A percentile compares a stretch with the other conserved stretches of the same genome.
phyloP scores from a whole-genome alignment of 2,888 invertebrate species.

The Drosophila acutilabella region DNA sequence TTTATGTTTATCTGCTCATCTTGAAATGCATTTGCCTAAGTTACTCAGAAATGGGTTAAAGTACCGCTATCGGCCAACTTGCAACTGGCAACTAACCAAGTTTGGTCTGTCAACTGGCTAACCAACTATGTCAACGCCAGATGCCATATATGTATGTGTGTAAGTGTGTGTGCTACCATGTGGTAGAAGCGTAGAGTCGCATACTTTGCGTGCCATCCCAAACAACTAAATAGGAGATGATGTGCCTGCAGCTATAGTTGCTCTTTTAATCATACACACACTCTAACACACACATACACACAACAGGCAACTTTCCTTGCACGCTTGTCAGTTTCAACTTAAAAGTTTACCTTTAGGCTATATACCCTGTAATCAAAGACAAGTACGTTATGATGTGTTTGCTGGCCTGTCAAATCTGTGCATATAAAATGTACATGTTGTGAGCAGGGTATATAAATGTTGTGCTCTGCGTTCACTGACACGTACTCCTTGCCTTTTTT shows the following conservation, averaged over 20 bases:
- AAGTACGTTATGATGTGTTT: neutral
- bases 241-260: slow-evolving; percentile 30
- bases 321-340: slow-evolving; percentile 21
- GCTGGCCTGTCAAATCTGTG: neutral
- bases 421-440: neutral
- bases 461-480: neutral
- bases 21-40: neutral
- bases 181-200: slow-evolving; percentile 26
- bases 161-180: neutral
- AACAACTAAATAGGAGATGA: slow-evolving; percentile 46
- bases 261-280: slow-evolving; percentile 28
- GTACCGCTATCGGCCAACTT: slow-evolving; percentile 44
- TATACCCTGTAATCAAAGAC: neutral
- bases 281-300: neutral
- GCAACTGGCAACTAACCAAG: slow-evolving; percentile 41
- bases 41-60: slow-evolving; percentile 54
- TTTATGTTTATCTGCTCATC: neutral
- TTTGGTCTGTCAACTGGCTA: slow-evolving; percentile 53
- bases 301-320: slow-evolving; percentile 34
- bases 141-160: slow-evolving; percentile 33
- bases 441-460: neutral
- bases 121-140: slow-evolving; percentile 52
- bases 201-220: slow-evolving; percentile 54
- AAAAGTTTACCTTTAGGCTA: slow-evolving; percentile 25
- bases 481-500: neutral